phyloP scores from a whole-genome alignment of 2,888 invertebrate genomes.

The Saturnia japonica region DNA sequence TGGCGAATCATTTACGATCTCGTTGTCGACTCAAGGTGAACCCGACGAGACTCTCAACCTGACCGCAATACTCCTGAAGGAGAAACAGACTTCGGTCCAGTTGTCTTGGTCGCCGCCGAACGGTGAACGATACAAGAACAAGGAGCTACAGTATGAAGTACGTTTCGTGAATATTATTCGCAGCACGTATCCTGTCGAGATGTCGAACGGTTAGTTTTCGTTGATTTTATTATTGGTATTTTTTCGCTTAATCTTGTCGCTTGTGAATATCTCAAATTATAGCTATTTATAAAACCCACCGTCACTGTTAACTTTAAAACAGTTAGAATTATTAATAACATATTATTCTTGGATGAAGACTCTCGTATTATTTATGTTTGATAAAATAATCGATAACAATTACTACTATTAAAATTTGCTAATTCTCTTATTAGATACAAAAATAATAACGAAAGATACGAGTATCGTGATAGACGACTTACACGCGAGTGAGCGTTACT shows the following conservation, averaged over 20 bases:
- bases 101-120: slow-evolving; percentile 85
- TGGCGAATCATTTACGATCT: slow-evolving; percentile 78
- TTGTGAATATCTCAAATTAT: too few species aligned
- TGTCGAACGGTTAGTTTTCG: slow-evolving; percentile 77
- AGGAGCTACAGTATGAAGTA: slow-evolving; percentile 83
- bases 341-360: too few species aligned
- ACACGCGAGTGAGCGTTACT: slow-evolving; percentile 88
- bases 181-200: slow-evolving; percentile 63
- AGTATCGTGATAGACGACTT: slow-evolving; percentile 82
- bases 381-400: too few species aligned
- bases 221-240: background rate
- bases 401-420: background rate
- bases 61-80: slow-evolving; percentile 75
- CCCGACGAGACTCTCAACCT: slow-evolving; percentile 78
- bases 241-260: too few species aligned
- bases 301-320: too few species aligned
- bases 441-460: slow-evolving; percentile 64
- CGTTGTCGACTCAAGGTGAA: slow-evolving; percentile 71
- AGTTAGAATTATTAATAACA: too few species aligned
- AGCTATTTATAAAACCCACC: too few species aligned
- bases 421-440: slow-evolving; percentile 45
- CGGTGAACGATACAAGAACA: slow-evolving; percentile 71
- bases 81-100: slow-evolving; percentile 83
- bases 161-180: slow-evolving; percentile 83
- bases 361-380: too few species aligned